Conservation (phyloP, 2,797 vertebrate species). For the Chloroceryle amazona region DNA sequence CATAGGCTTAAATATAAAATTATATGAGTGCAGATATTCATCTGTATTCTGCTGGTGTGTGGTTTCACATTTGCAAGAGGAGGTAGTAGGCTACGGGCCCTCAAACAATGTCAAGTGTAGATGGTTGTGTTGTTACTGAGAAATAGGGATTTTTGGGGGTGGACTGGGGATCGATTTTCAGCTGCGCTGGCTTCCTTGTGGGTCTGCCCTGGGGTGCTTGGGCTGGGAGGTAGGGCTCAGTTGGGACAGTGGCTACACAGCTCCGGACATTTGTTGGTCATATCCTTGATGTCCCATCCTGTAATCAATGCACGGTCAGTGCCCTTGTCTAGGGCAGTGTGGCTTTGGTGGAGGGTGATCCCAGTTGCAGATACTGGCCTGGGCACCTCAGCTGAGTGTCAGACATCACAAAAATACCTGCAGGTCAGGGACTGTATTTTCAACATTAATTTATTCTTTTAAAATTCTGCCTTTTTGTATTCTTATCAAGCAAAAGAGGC, state of each 20-base stretch:
- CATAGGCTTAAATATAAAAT: conserved; percentile 67
- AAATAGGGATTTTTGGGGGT: background rate
- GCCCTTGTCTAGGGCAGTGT: background rate
- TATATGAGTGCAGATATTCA: background rate
- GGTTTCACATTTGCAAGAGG: background rate
- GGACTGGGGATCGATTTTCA: background rate
- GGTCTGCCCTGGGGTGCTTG: rapidly evolving
- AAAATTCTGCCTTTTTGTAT: conserved; percentile 26
- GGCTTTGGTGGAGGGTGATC: background rate
- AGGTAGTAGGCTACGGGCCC: background rate
- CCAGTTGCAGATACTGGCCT: background rate
- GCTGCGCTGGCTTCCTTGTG: rapidly evolving
- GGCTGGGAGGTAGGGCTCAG: background rate
- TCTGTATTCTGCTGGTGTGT: conserved; percentile 22
- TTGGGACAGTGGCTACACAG: background rate
- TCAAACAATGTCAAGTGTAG: background rate
- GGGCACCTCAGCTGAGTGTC: background rate
- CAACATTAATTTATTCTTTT: conserved; percentile 4
- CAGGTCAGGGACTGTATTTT: background rate
- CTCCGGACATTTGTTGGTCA: background rate
- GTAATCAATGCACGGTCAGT: background rate
- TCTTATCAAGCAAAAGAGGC: conserved; percentile 46
- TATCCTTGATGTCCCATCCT: background rate
- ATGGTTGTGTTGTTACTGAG: background rate
- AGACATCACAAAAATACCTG: background rate